A percentile compares a stretch with the other conserved stretches of the same genome.
These are phyloP conservation scores for Cantharis rustica DNA, from an alignment of 2,888 invertebrate species.

Conservation along the genomic window DNA sequence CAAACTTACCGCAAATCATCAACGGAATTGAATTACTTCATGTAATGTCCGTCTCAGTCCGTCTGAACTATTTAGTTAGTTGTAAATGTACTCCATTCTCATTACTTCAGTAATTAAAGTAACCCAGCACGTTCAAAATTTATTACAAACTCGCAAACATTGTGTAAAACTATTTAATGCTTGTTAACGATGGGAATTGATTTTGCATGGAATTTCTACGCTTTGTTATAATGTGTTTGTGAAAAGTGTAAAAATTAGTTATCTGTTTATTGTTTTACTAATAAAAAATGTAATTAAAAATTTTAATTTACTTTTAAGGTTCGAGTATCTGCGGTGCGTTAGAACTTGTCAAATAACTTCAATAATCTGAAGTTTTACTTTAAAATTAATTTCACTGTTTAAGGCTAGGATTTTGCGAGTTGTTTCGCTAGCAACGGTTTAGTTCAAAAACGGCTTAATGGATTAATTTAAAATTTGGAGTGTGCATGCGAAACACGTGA, in stretches of 20 bases:
- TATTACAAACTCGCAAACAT: not conserved
- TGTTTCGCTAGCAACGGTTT: no score
- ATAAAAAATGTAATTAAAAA: not conserved
- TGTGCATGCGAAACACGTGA: no score
- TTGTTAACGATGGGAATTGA: not conserved
- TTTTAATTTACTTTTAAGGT: not conserved
- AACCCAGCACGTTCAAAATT: conserved; percentile 20
- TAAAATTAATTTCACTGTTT: no score
- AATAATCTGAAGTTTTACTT: no score
- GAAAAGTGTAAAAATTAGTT: not conserved
- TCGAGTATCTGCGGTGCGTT: not conserved
- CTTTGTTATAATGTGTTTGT: not conserved
- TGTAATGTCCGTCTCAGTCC: conserved; percentile 13
- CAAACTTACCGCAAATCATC: conserved; percentile 19
- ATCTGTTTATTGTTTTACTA: not conserved
- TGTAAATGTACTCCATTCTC: conserved; percentile 22
- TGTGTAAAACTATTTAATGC: not conserved
- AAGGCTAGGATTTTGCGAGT: no score
- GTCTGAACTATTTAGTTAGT: conserved; percentile 11
- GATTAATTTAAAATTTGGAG: no score
- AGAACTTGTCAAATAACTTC: not conserved
- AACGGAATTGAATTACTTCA: conserved; percentile 22
- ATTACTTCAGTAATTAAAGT: conserved; percentile 30
- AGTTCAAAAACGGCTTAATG: no score
- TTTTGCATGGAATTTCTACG: not conserved